A percentile compares a stretch with the other conserved stretches of the same genome.
Evolutionary conservation across 2,113 vertebrate genomes (phyloP).

Genomic region (Emydocephalus ijimae): DNA sequence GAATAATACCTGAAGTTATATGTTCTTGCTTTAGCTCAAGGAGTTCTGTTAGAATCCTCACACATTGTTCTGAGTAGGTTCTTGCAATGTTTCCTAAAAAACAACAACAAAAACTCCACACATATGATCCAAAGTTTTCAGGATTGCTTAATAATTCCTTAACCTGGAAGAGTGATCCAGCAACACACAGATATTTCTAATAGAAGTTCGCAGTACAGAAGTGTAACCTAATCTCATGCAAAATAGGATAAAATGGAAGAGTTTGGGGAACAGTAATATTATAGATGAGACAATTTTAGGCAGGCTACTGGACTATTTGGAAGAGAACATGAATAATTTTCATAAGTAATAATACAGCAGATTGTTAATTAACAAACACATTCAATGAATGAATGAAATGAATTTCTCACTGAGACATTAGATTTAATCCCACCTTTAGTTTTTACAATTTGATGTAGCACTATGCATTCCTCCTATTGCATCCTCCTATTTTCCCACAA

Average conservation of each 20-base stretch:
- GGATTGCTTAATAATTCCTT: background rate
- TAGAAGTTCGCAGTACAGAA: background rate
- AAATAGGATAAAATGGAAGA: background rate
- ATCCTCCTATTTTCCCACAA: background rate
- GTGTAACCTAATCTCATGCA: background rate
- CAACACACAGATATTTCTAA: background rate
- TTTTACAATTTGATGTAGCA: background rate
- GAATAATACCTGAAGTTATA: conserved; percentile 86
- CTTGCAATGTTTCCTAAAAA: conserved; percentile 84
- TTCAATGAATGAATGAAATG: background rate
- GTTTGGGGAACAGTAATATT: background rate
- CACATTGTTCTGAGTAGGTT: conserved; percentile 87
- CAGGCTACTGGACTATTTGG: background rate
- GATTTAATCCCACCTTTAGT: background rate
- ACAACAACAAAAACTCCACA: background rate
- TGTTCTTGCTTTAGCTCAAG: conserved; percentile 88
- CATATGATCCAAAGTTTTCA: background rate
- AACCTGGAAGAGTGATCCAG: background rate
- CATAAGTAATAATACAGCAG: background rate
- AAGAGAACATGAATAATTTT: background rate
- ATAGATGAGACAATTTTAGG: background rate
- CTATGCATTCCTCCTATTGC: background rate
- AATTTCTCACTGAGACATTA: background rate
- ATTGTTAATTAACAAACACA: background rate
- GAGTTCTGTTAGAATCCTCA: conserved; percentile 86